Base-by-base conservation (phyloP, 2,888 invertebrate species). In the Thera obeliscata region DNA sequence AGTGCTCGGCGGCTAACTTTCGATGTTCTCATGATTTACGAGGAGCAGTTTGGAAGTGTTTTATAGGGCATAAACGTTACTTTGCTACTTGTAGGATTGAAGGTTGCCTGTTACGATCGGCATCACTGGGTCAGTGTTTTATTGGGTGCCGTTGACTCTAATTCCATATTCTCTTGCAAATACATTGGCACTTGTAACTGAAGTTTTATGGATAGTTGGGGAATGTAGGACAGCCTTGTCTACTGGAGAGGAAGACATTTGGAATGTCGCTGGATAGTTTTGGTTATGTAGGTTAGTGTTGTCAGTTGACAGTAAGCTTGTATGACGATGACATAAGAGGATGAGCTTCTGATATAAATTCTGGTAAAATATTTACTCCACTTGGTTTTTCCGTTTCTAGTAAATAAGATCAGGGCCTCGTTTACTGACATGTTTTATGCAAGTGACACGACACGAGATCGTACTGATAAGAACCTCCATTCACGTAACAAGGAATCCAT, bases 1-100 rank as follows among this genome's bases (percentile, higher is more conserved):
- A 93, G 92, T 91, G 90, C 90, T 92, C 84, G 87, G 87, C 89
- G 89, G 87, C 87, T 90, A 91, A 93, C 87, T 93, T 93, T 91
- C 69, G 69, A 69, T 69, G 69, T 69, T 69, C 69, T 62, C 78
- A 83, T 92, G 92, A 93, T 92, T 93, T 92, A 93, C 88, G 92
- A 91, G 79, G 81, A 87, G 89, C 86, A 87, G 87, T 90, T 91
- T 81, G 87, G 85, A 87, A 92, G 91, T 91, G 92, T 91, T 93
- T 93, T 93, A 93, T 93, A 92, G 93, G 88, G 91, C 91, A 91
- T 93, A 90, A 92, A 91, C 88, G 90, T 90, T 86, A 90, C 87
- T 88, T 91, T 83, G 87, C 90, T 89, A 89, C 90, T 93, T 90
- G 90, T 90, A 90, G 89, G 89, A 90, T 87, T 88, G 91, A 92